Evolutionary conservation across 2,888 invertebrate genomes (phyloP).

Genomic region (Lasiommata megera): DNA sequence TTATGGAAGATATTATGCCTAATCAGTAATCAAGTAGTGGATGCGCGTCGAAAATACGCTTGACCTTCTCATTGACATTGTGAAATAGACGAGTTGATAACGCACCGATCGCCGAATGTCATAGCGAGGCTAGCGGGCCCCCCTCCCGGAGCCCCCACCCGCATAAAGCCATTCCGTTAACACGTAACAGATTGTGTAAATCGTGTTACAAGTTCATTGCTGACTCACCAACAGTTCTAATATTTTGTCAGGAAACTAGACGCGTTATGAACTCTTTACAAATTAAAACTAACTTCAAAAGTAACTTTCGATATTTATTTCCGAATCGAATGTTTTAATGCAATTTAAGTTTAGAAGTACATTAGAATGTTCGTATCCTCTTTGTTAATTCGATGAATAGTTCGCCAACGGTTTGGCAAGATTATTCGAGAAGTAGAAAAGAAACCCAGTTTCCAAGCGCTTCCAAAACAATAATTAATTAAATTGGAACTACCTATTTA

Average conservation of each 20-base stretch:
- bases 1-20: too few relatives aligned
- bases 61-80: constrained; percentile 82
- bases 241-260: constrained; percentile 10
- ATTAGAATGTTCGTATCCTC: too few relatives aligned
- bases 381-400: too few relatives aligned
- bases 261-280: constrained; percentile 7
- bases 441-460: too few relatives aligned
- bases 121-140: constrained; percentile 72
- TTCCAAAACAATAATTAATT: too few relatives aligned
- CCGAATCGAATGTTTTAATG: too few relatives aligned
- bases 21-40: constrained; percentile 44
- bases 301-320: too few relatives aligned
- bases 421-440: too few relatives aligned
- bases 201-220: constrained; percentile 55
- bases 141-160: constrained; percentile 56
- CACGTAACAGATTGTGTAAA: constrained; percentile 45
- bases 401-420: too few relatives aligned
- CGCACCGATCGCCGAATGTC: constrained; percentile 76
- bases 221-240: constrained; percentile 31
- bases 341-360: too few relatives aligned
- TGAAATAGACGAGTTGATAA: constrained; percentile 80
- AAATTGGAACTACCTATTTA: not conserved
- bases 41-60: constrained; percentile 68
- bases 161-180: constrained; percentile 40
- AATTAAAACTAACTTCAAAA: not conserved